A percentile compares a stretch with the other conserved stretches of the same genome.
Conservation (phyloP, 2,797 vertebrate genomes). For the Galagoides demidoff region DNA sequence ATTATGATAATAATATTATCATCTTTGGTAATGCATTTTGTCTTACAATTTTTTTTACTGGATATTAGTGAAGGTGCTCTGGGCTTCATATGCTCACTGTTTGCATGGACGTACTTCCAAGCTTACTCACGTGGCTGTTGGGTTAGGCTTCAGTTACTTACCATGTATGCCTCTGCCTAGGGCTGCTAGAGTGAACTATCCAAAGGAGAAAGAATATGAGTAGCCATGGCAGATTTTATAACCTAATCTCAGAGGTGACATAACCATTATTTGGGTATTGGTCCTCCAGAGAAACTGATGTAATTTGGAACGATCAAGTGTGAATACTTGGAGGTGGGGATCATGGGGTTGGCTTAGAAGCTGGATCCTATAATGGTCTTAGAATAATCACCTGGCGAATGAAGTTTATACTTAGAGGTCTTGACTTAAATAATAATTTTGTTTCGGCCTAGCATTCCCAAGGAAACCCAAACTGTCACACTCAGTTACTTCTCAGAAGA, state of each 20-base stretch:
- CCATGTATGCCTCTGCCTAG: background rate
- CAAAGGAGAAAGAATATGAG: background rate
- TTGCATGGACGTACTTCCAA: background rate
- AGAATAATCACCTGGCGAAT: background rate
- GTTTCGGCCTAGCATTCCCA: background rate
- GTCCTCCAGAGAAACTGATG: background rate
- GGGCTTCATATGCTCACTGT: background rate
- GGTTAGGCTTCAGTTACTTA: background rate
- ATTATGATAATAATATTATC: background rate
- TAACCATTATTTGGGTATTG: background rate
- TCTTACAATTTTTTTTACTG: background rate
- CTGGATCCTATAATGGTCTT: slow-evolving; percentile 15
- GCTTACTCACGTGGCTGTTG: background rate
- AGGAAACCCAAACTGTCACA: background rate
- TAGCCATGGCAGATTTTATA: background rate
- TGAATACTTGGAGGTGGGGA: background rate
- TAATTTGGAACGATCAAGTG: background rate
- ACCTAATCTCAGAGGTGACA: background rate
- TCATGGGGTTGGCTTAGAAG: background rate
- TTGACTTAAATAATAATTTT: slow-evolving; percentile 12
- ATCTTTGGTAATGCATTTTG: background rate
- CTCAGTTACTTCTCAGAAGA: slow-evolving; percentile 26
- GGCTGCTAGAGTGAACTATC: background rate
- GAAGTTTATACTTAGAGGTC: background rate
- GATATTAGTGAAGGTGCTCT: background rate